Conservation (phyloP, 2,888 invertebrate genomes). For the Amiota communis region DNA sequence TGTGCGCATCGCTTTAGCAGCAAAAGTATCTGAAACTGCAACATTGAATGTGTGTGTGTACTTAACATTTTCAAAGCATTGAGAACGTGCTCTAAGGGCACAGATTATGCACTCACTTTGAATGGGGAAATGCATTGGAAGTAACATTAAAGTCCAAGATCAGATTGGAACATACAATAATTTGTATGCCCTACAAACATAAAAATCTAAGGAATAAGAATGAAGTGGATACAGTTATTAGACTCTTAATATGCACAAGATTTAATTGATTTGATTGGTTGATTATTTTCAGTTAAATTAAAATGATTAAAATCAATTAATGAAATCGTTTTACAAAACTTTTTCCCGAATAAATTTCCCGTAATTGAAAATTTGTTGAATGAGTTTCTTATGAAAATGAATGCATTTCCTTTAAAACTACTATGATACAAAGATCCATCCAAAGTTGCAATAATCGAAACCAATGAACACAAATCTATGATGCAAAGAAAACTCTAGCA, state of each 20-base stretch:
- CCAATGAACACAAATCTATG: neutral
- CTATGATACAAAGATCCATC: neutral
- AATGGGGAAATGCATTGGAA: constrained; percentile 31
- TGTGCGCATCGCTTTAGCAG: neutral
- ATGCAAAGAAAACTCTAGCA: neutral
- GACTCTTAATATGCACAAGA: no score
- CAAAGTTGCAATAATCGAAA: constrained; percentile 1
- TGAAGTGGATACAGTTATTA: no score
- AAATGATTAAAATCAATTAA: no score
- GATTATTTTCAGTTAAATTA: no score
- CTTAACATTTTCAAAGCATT: no score
- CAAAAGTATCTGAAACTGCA: neutral
- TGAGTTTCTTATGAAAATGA: neutral
- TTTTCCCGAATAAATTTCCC: no score
- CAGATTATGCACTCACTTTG: constrained; percentile 14
- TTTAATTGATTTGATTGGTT: no score
- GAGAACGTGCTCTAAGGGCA: neutral
- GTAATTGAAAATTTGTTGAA: no score
- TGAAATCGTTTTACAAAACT: no score
- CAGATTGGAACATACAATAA: no score
- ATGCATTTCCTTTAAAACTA: neutral
- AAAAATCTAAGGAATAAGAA: no score
- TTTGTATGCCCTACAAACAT: no score
- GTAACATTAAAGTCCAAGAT: constrained; percentile 34
- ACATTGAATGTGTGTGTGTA: neutral